Percentiles rank a stretch among this genome's conserved stretches.
phyloP scores from a whole-genome alignment of 2,113 vertebrate genomes.

The Columba livia region DNA sequence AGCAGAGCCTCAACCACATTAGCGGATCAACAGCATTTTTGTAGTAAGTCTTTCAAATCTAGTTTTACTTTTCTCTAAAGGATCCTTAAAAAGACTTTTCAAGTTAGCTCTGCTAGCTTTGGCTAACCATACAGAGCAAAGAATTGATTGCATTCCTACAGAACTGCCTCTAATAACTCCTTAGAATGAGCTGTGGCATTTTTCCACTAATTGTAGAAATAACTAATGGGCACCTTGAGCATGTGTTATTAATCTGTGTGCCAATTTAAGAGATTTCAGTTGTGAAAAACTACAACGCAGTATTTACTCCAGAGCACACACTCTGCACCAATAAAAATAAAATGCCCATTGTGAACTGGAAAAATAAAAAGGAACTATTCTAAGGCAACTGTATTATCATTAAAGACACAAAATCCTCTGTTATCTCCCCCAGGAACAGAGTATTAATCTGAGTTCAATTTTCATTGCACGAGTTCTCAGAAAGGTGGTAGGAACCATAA shows the following conservation, averaged over 20 bases:
- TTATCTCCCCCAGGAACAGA: neutral
- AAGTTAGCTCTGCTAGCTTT: neutral
- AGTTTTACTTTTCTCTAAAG: neutral
- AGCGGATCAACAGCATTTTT: neutral
- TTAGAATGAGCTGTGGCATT: conserved; percentile 11
- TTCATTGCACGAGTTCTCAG: neutral
- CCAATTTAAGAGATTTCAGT: neutral
- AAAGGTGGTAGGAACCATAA: neutral
- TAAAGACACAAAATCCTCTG: neutral
- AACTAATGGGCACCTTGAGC: conserved; percentile 21
- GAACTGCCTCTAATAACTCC: conserved; percentile 25
- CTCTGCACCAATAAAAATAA: neutral
- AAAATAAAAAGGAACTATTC: neutral
- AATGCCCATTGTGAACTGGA: neutral
- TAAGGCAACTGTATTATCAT: accelerated
- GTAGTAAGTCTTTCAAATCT: conserved; percentile 1
- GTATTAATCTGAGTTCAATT: neutral
- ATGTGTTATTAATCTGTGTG: conserved; percentile 29
- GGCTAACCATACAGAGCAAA: neutral
- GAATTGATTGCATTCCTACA: conserved; percentile 26
- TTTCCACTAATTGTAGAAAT: conserved; percentile 42
- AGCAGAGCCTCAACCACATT: neutral
- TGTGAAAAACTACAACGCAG: neutral
- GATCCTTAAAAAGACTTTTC: neutral
- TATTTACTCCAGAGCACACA: neutral